These are phyloP conservation scores for Diabrotica balteata DNA, from an alignment of 2,888 invertebrate species.

Conservation along the genomic window DNA sequence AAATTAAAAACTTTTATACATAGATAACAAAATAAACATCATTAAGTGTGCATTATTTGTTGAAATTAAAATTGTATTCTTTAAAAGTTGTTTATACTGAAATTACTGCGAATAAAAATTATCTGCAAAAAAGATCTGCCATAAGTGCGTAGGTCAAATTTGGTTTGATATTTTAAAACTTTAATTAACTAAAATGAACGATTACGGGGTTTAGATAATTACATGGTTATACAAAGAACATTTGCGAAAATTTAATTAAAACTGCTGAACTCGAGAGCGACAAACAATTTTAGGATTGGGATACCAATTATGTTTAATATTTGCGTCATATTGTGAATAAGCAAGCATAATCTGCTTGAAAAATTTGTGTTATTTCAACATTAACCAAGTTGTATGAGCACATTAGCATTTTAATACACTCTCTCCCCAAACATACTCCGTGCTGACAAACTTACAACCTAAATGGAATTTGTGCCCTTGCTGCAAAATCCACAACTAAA, in stretches of 20 bases:
- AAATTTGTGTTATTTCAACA: neutral
- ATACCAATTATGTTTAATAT: slow-evolving; percentile 14
- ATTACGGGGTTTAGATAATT: slow-evolving; percentile 4
- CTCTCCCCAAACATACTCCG: no score
- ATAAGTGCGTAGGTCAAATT: no score
- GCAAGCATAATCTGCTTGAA: neutral
- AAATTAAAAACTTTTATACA: no score
- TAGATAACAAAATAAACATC: no score
- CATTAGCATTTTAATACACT: no score
- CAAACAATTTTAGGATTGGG: slow-evolving; percentile 18
- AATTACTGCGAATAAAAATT: no score
- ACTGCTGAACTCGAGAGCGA: slow-evolving; percentile 9
- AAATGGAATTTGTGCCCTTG: neutral
- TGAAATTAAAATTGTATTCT: no score
- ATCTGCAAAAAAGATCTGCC: no score
- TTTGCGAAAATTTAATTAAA: slow-evolving; percentile 21
- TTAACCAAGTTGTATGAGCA: no score
- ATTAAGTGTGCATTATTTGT: no score
- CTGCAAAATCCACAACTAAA: no score
- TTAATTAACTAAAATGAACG: neutral
- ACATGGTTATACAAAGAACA: slow-evolving; percentile 8
- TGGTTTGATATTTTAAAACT: neutral
- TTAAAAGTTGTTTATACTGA: no score
- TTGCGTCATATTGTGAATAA: neutral
- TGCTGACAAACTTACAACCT: neutral